These are phyloP conservation scores for Lithophane semibrunnea DNA, from an alignment of 2,888 invertebrate genomes.

Conservation along the genomic window DNA sequence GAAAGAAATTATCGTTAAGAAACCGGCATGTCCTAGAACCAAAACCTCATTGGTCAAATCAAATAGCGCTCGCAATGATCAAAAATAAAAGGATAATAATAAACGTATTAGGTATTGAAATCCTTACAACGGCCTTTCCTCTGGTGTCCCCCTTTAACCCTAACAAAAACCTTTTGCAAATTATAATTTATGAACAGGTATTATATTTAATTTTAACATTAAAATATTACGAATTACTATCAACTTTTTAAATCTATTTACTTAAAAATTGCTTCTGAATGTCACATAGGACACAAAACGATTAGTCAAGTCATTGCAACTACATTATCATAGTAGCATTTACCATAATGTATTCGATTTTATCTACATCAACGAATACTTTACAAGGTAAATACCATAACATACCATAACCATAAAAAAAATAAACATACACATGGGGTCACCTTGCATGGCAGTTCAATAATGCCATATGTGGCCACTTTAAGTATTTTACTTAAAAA, in stretches of 20 bases:
- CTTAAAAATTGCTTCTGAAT: neutral
- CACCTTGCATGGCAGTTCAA: conserved; percentile 35
- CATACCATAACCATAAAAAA: conserved; percentile 32
- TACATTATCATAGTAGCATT: neutral
- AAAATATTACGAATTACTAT: neutral
- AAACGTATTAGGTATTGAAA: no score
- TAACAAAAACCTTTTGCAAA: no score
- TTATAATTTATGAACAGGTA: no score
- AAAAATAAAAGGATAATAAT: no score
- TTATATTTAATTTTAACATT: no score
- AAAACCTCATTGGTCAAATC: no score
- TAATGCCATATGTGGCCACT: conserved; percentile 13
- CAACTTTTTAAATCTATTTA: neutral
- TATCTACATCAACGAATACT: conserved; percentile 24
- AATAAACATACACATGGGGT: conserved; percentile 3
- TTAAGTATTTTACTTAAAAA: neutral
- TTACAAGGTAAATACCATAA: conserved; percentile 23
- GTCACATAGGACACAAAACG: neutral
- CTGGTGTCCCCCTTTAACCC: no score
- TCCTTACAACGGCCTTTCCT: no score
- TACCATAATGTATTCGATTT: conserved; percentile 15
- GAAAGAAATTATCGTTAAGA: no score
- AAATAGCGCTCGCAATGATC: no score
- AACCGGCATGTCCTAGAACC: no score
- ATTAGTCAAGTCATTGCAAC: neutral